Evolutionary conservation across 2,113 vertebrate genomes (phyloP).

Genomic region (Pelusios castaneus): DNA sequence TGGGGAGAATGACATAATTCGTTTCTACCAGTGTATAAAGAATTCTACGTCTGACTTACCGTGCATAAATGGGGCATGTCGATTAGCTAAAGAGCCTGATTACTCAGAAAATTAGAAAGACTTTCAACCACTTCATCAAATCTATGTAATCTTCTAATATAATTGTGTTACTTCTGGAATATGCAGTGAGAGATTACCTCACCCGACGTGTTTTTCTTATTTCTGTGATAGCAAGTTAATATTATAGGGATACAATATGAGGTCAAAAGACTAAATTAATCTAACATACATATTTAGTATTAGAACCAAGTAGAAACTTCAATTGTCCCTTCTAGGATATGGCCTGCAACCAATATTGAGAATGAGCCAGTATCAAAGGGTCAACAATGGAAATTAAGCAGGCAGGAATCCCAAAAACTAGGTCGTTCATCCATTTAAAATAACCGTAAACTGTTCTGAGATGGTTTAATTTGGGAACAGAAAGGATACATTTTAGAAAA

Average conservation of each 20-base stretch:
- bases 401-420: background rate
- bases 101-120: slow-evolving; percentile 32
- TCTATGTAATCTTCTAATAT: background rate
- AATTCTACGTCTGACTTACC: background rate
- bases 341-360: background rate
- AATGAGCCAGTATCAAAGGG: background rate
- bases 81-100: slow-evolving; percentile 40
- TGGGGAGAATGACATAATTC: background rate
- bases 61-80: slow-evolving; percentile 24
- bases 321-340: background rate
- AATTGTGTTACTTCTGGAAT: background rate
- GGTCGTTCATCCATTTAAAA: background rate
- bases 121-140: slow-evolving; percentile 46
- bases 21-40: background rate
- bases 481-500: background rate
- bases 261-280: slow-evolving; percentile 36
- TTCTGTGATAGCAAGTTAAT: background rate
- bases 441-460: background rate
- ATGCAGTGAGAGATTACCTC: background rate
- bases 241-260: background rate
- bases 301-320: background rate
- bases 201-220: background rate
- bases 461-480: background rate
- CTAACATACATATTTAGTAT: background rate
- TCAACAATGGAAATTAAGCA: background rate